Evolutionary conservation across 2,888 invertebrate genomes (phyloP).

Genomic region (Coleophora flavipennella): DNA sequence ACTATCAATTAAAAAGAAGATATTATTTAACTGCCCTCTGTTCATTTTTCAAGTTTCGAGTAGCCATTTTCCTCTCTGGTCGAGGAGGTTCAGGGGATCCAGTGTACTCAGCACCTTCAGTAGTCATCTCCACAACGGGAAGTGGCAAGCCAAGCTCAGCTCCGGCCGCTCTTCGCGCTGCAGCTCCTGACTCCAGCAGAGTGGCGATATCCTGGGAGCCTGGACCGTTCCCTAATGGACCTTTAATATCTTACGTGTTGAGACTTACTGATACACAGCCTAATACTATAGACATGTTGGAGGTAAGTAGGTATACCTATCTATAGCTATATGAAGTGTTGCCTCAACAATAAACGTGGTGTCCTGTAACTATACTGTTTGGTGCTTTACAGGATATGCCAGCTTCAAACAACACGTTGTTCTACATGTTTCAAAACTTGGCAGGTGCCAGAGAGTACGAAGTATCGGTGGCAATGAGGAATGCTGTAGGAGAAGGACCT

Average conservation of each 20-base stretch:
- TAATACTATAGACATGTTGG: conserved; percentile 74
- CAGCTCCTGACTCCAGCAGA: conserved; percentile 85
- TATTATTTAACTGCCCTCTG: too few species aligned
- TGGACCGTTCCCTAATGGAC: conserved; percentile 89
- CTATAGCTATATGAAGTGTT: too few species aligned
- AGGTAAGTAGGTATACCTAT: conserved; percentile 56
- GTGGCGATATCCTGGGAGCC: conserved; percentile 92
- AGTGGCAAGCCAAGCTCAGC: conserved; percentile 83
- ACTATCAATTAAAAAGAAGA: too few species aligned
- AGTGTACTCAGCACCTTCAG: conserved; percentile 82
- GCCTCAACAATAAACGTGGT: too few species aligned
- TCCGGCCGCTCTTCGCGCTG: conserved; percentile 81
- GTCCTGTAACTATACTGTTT: not conserved
- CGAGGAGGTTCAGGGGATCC: conserved; percentile 78
- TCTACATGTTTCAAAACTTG: conserved; percentile 85
- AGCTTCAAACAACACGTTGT: conserved; percentile 77
- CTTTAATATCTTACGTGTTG: conserved; percentile 88
- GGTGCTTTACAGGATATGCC: conserved; percentile 80
- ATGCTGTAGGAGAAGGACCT: conserved; percentile 86
- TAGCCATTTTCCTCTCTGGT: conserved; percentile 83
- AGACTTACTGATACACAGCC: conserved; percentile 74
- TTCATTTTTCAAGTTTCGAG: conserved; percentile 80
- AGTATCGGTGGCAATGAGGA: conserved; percentile 85
- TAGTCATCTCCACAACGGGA: conserved; percentile 82
- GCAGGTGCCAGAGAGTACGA: conserved; percentile 81